phyloP scores from a whole-genome alignment of 2,113 vertebrate genomes.

The Grus americana region DNA sequence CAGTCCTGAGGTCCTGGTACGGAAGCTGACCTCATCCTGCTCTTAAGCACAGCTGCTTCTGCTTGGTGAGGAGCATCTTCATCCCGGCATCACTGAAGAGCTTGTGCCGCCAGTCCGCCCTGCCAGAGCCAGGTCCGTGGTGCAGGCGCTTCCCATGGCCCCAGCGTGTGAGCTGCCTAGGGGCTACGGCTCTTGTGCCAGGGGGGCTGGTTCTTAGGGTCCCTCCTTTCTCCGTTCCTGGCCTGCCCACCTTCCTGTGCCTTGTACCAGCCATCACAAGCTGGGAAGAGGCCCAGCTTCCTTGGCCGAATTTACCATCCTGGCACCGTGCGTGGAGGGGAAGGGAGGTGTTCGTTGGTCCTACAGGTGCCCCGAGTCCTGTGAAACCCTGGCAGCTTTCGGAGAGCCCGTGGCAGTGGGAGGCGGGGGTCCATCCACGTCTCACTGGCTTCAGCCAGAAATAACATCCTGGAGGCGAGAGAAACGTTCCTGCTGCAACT shows the following conservation, averaged over 20 bases:
- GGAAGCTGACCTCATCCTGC: neutral
- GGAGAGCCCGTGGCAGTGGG: accelerated
- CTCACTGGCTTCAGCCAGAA: neutral
- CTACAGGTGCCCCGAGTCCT: neutral
- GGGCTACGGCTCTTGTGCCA: neutral
- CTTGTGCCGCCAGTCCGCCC: neutral
- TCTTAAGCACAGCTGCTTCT: neutral
- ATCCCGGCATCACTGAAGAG: accelerated
- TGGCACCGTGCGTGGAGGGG: accelerated
- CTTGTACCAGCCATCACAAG: neutral
- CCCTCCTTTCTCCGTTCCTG: neutral
- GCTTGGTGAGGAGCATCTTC: neutral
- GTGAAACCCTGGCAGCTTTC: neutral
- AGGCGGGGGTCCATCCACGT: neutral
- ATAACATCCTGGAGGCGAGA: neutral
- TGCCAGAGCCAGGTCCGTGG: neutral
- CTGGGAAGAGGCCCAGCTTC: neutral
- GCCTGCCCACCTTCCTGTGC: neutral
- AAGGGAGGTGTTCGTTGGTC: neutral
- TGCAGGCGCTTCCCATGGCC: neutral
- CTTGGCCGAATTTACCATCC: neutral
- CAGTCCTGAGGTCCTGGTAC: neutral
- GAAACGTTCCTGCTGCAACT: neutral
- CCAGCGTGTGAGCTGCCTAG: accelerated
- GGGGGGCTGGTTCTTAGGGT: neutral